Percentiles rank a stretch among this genome's conserved stretches.
Conservation (phyloP, 1,140 invertebrate species). For the Trachymyrmex septentrionalis region DNA sequence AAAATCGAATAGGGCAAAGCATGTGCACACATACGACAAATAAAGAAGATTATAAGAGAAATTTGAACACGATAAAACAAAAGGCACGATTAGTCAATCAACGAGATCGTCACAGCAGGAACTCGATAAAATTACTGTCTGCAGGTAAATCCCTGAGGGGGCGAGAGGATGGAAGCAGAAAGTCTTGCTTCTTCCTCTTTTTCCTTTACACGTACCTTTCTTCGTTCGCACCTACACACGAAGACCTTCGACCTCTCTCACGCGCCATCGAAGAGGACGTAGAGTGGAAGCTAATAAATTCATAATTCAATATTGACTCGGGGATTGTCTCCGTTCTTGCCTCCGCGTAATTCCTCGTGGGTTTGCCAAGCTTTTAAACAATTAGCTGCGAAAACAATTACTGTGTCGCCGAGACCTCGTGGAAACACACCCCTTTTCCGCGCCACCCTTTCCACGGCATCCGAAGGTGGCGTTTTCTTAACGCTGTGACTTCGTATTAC, state of each 20-base stretch:
- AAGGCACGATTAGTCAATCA: constrained; percentile 72
- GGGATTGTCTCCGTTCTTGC: constrained; percentile 77
- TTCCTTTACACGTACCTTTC: constrained; percentile 16
- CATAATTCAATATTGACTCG: constrained; percentile 84
- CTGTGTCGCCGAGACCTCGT: constrained; percentile 63
- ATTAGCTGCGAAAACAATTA: constrained; percentile 83
- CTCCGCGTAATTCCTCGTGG: constrained; percentile 72
- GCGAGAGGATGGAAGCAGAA: constrained; percentile 46
- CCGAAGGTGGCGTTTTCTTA: constrained; percentile 69
- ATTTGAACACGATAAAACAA: not conserved
- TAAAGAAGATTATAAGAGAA: not conserved
- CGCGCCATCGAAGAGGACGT: constrained; percentile 58
- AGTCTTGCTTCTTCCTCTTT: constrained; percentile 61
- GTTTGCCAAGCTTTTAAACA: constrained; percentile 84
- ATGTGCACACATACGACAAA: not conserved
- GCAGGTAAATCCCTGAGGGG: constrained; percentile 61
- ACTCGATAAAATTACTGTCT: constrained; percentile 76
- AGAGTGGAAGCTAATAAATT: constrained; percentile 81
- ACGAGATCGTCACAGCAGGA: constrained; percentile 69
- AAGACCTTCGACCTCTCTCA: constrained; percentile 63
- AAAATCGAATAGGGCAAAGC: not conserved
- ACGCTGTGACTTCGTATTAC: constrained; percentile 62
- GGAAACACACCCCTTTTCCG: constrained; percentile 63
- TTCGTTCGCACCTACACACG: constrained; percentile 35
- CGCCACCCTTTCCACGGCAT: constrained; percentile 64